These are phyloP conservation scores for Rhyzopertha dominica DNA, from an alignment of 1,140 invertebrate genomes.

Conservation along the genomic window DNA sequence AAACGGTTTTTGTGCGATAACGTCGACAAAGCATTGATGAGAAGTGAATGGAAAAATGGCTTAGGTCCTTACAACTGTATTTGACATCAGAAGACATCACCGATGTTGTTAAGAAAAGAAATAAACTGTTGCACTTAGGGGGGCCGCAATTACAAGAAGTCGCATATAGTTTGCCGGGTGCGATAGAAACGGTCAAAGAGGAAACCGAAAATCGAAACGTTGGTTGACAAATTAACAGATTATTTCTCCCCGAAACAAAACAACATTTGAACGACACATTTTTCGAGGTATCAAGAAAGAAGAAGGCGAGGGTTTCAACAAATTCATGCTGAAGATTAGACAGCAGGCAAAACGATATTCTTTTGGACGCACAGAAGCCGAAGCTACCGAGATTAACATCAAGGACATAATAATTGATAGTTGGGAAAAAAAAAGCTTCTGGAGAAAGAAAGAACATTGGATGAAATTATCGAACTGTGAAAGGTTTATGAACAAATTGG, in stretches of 20 bases:
- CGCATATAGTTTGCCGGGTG: constrained; percentile 30
- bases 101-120: constrained; percentile 26
- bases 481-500: constrained; percentile 19
- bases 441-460: constrained; percentile 28
- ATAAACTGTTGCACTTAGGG: constrained; percentile 28
- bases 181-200: no score
- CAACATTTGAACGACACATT: constrained; percentile 31
- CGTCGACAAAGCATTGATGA: no score
- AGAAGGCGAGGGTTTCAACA: constrained; percentile 18
- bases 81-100: constrained; percentile 19
- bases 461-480: constrained; percentile 25
- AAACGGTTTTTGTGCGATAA: no score
- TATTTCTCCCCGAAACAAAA: constrained; percentile 10
- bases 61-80: constrained; percentile 15
- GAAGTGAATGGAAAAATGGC: constrained; percentile 16
- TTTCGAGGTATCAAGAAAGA: constrained; percentile 31
- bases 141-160: constrained; percentile 36
- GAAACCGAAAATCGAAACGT: no score
- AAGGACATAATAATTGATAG: constrained; percentile 33
- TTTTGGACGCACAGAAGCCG: constrained; percentile 22
- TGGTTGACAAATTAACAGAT: constrained; percentile 10
- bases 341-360: constrained; percentile 34
- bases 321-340: constrained; percentile 29
- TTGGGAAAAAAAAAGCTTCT: constrained; percentile 29
- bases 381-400: constrained; percentile 31